Evolutionary conservation across 2,113 vertebrate species (phyloP).

Genomic region (Rhombomys opimus): DNA sequence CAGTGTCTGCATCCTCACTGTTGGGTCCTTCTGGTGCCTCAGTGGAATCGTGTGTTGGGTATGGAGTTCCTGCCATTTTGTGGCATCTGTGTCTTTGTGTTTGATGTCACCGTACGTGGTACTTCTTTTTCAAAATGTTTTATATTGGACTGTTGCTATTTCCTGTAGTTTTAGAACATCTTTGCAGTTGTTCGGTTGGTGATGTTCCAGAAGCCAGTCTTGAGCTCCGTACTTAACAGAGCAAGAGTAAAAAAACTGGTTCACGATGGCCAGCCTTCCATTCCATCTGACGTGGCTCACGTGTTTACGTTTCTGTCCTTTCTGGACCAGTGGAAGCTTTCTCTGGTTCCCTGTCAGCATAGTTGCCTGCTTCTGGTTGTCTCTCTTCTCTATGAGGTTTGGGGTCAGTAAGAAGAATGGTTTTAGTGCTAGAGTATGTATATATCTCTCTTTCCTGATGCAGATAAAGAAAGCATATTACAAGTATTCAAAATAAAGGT

Average conservation of each 20-base stretch:
- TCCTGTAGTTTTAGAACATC: background rate
- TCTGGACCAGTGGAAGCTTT: background rate
- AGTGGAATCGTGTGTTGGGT: background rate
- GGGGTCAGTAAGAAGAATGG: background rate
- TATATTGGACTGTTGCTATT: background rate
- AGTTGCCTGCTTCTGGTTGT: background rate
- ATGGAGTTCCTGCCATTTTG: no score
- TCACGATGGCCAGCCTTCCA: rapidly evolving
- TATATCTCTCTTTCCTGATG: background rate
- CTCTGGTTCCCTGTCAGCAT: background rate
- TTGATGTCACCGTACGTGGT: background rate
- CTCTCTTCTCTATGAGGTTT: background rate
- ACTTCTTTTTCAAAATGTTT: background rate
- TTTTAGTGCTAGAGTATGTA: background rate
- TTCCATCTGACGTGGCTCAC: background rate
- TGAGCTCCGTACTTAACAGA: background rate
- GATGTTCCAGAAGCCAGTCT: background rate
- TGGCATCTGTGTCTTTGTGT: background rate
- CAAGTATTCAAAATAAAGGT: background rate
- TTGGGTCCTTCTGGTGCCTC: background rate
- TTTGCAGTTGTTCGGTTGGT: background rate
- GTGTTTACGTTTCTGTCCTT: background rate
- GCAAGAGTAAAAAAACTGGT: background rate
- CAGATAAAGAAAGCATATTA: background rate
- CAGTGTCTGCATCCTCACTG: background rate